A percentile compares a stretch with the other conserved stretches of the same genome.
Conservation (phyloP, 2,888 invertebrate species). For the Coecobrya sp. region DNA sequence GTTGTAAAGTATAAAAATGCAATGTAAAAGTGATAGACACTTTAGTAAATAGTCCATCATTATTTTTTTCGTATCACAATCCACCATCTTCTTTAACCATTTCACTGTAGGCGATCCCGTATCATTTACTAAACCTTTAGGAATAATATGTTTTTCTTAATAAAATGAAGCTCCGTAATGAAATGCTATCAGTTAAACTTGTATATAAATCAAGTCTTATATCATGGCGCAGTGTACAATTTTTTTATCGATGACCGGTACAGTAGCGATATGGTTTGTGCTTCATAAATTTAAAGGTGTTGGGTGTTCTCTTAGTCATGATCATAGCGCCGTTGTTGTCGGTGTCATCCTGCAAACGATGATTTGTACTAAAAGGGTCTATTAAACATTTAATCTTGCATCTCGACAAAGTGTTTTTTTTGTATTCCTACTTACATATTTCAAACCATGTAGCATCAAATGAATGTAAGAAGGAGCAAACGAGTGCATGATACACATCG, state of each 20-base stretch:
- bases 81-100: not conserved
- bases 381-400: not conserved
- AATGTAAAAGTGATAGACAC: not conserved
- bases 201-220: no score
- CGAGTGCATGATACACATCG: no score
- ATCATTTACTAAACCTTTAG: no score
- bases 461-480: no score
- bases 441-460: not conserved
- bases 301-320: not conserved
- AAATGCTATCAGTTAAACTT: no score
- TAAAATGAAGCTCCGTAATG: no score
- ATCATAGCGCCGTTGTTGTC: not conserved
- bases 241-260: not conserved
- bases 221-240: no score
- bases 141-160: no score
- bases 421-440: not conserved
- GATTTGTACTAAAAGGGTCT: slow-evolving; percentile 16
- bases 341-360: not conserved
- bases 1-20: not conserved
- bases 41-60: not conserved
- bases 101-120: no score
- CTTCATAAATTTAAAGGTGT: not conserved
- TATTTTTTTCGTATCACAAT: not conserved
- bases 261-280: not conserved
- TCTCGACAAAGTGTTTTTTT: not conserved